These are phyloP conservation scores for Chaetodon trifascialis DNA, from an alignment of 2,113 vertebrate species.

Conservation along the genomic window DNA sequence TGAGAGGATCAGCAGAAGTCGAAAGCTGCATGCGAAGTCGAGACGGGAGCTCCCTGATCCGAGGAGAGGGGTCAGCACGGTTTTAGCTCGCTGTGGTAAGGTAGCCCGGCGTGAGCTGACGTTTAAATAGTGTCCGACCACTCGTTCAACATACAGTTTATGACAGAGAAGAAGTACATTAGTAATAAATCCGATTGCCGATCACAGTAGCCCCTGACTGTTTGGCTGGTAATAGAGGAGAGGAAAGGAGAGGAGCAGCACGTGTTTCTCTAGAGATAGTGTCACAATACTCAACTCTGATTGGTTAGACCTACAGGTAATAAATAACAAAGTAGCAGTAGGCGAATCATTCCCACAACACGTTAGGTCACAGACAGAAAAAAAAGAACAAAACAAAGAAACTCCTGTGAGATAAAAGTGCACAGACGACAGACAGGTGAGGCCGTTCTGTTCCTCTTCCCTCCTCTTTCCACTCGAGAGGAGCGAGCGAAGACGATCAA, in stretches of 20 bases:
- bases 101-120: slow-evolving; percentile 66
- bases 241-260: slow-evolving; percentile 64
- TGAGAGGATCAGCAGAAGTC: slow-evolving; percentile 18
- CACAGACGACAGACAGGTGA: slow-evolving; percentile 34
- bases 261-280: slow-evolving; percentile 54
- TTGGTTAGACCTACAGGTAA: slow-evolving; percentile 64
- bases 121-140: slow-evolving; percentile 40
- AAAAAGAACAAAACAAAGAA: slow-evolving; percentile 22
- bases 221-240: slow-evolving; percentile 71
- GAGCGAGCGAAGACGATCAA: slow-evolving; percentile 4
- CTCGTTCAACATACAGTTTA: slow-evolving; percentile 51
- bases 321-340: slow-evolving; percentile 69
- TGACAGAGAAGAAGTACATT: slow-evolving; percentile 54
- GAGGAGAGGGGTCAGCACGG: slow-evolving; percentile 36
- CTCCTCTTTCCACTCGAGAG: slow-evolving; percentile 19
- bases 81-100: slow-evolving; percentile 45
- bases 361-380: slow-evolving; percentile 47
- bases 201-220: slow-evolving; percentile 82
- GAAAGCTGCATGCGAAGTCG: slow-evolving; percentile 70
- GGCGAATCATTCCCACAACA: slow-evolving; percentile 44
- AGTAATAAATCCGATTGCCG: slow-evolving; percentile 76
- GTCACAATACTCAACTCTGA: slow-evolving; percentile 63
- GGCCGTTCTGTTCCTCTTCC: slow-evolving; percentile 31
- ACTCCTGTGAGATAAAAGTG: slow-evolving; percentile 52
- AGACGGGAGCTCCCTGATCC: slow-evolving; percentile 63